phyloP scores from a whole-genome alignment of 2,888 invertebrate species.

The Drosophila heteroneura region DNA sequence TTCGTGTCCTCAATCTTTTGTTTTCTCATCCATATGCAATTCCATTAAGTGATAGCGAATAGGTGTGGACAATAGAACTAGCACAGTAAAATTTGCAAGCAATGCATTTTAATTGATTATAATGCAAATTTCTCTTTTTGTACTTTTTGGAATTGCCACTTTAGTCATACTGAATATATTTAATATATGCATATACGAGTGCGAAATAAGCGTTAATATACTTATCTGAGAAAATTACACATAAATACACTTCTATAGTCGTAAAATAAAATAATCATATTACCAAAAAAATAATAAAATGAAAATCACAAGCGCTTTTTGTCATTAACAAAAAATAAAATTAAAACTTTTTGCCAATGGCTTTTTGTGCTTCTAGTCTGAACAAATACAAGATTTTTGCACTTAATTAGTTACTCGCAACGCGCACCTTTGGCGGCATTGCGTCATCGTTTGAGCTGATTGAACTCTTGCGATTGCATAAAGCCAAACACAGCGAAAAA shows the following conservation, averaged over 20 bases:
- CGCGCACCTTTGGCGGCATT: slow-evolving; percentile 56
- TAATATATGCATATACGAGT: neutral
- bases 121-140: slow-evolving; percentile 17
- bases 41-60: slow-evolving; percentile 14
- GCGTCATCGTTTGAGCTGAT: slow-evolving; percentile 59
- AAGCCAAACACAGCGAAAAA: slow-evolving; percentile 26
- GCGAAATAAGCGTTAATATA: slow-evolving; percentile 5
- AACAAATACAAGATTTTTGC: slow-evolving; percentile 67
- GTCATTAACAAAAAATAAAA: slow-evolving; percentile 33
- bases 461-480: slow-evolving; percentile 64
- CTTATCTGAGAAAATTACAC: slow-evolving; percentile 10
- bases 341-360: slow-evolving; percentile 28
- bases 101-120: slow-evolving; percentile 12
- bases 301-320: slow-evolving; percentile 42
- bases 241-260: neutral
- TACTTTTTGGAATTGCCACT: slow-evolving; percentile 8
- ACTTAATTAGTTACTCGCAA: slow-evolving; percentile 76
- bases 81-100: slow-evolving; percentile 1
- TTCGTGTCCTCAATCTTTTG: slow-evolving; percentile 54
- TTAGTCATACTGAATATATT: neutral
- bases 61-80: slow-evolving; percentile 8
- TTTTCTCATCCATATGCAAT: slow-evolving; percentile 23
- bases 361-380: slow-evolving; percentile 49
- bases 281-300: slow-evolving; percentile 38
- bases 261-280: neutral